These are phyloP conservation scores for Macaria notata DNA, from an alignment of 2,888 invertebrate species.

Conservation along the genomic window DNA sequence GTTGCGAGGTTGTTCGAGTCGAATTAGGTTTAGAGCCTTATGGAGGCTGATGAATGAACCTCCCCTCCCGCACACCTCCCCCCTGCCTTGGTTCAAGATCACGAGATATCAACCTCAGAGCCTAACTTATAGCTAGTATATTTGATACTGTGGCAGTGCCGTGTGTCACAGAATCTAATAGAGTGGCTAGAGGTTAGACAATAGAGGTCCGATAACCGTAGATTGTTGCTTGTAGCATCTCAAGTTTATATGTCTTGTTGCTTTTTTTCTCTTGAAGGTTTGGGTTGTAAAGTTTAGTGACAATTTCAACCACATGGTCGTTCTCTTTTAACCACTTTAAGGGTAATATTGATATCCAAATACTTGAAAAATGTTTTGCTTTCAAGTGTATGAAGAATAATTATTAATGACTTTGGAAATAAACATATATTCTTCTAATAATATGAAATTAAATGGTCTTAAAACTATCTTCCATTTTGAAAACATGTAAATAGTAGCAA, in stretches of 20 bases:
- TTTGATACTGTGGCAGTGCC: not conserved
- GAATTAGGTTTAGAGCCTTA: constrained; percentile 82
- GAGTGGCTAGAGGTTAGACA: not conserved
- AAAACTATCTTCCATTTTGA: too few relatives aligned
- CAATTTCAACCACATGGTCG: too few relatives aligned
- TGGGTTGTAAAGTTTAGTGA: too few relatives aligned
- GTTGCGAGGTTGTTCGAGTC: constrained; percentile 79
- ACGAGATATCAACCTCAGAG: constrained; percentile 18
- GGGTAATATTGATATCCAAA: too few relatives aligned
- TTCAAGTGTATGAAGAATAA: too few relatives aligned
- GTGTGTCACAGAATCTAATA: constrained; percentile 5
- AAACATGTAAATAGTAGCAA: too few relatives aligned
- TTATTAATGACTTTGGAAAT: too few relatives aligned
- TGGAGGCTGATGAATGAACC: constrained; percentile 79
- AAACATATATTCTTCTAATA: too few relatives aligned
- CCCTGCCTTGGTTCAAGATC: constrained; percentile 27
- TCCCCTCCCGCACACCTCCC: constrained; percentile 27
- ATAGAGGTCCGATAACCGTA: constrained; percentile 6
- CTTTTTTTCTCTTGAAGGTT: too few relatives aligned
- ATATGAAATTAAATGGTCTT: too few relatives aligned
- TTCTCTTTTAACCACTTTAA: too few relatives aligned
- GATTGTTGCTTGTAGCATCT: not conserved
- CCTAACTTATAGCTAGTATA: not conserved
- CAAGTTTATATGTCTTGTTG: not conserved
- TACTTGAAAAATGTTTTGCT: too few relatives aligned